Evolutionary conservation across 2,113 vertebrate genomes (phyloP), one percentile per base, ranked within the genome.

Genomic region (Neotragus pygmaeus): DNA sequence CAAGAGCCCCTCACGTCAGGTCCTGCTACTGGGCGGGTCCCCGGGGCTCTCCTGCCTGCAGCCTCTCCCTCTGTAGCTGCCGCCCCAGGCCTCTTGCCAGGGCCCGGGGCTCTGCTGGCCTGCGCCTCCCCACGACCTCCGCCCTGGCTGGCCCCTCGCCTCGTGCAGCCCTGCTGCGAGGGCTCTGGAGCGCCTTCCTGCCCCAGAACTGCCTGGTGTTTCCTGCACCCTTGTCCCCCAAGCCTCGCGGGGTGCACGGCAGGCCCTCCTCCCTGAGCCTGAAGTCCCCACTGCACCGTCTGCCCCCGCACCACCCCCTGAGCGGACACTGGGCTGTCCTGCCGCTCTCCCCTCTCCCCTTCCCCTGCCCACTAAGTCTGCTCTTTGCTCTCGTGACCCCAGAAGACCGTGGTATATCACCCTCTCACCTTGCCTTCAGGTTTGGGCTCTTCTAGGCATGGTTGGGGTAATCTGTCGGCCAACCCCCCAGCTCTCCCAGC

Each of bases 11-110:
- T 16, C 1, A 7, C 7, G 4, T 5, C 1, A 7, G 81, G 60
- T 81, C 78, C 13, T 15, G 7, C 73, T 75, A 0, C 39, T 3
- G 2, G 3, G 14, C 33, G 17, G 62, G 33, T 36, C 66, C 30
- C 66, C 17, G 5, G 9, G n/a, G n/a, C n/a, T 11, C 4, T 36
- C 64, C 64, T 1, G 64, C 64, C n/a, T 39, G 66, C n/a, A 23
- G 66, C n/a, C 66, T 36, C 19, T 36, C 66, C n/a, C n/a, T 21
- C 17, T 1, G 9, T 27, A 58, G 23, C 25, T 58, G 5, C 64
- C 4, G 0, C n/a, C n/a, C 9, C n/a, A 0, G 19, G n/a, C 1
- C 33, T n/a, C 33, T 64, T 64, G 33, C 33, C 15, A 19, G 62
- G 62, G 62, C 33, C 62, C 1, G 7, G 62, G 7, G 62, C 62